Evolutionary conservation across 2,888 invertebrate genomes (phyloP).

Genomic region (Amiota communis): DNA sequence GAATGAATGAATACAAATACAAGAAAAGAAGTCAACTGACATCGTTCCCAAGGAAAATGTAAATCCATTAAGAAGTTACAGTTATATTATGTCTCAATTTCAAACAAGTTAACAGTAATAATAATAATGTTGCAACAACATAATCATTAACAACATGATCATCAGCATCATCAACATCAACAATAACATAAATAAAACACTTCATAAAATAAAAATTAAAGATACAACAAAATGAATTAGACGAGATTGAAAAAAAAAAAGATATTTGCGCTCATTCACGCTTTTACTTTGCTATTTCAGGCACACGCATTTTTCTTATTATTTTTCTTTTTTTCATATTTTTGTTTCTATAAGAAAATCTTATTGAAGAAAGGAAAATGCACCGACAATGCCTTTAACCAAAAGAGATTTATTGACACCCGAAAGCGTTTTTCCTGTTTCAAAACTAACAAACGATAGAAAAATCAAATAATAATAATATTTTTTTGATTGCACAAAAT

Average conservation of each 20-base stretch:
- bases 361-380: slow-evolving; percentile 15
- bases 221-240: slow-evolving; percentile 38
- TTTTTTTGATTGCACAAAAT: neutral
- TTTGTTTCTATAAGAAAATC: neutral
- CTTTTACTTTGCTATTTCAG: too few species aligned
- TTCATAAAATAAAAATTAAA: slow-evolving; percentile 41
- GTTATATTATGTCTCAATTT: slow-evolving; percentile 59
- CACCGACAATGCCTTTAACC: neutral
- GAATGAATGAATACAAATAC: neutral
- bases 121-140: too few species aligned
- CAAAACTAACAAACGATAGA: slow-evolving; percentile 35
- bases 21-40: slow-evolving; percentile 50
- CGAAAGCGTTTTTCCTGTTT: slow-evolving; percentile 53
- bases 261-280: slow-evolving; percentile 8
- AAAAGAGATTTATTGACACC: slow-evolving; percentile 25
- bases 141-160: too few species aligned
- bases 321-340: too few species aligned
- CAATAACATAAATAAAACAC: slow-evolving; percentile 37
- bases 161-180: slow-evolving; percentile 22
- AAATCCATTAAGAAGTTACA: slow-evolving; percentile 54
- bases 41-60: slow-evolving; percentile 63
- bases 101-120: slow-evolving; percentile 48
- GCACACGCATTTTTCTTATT: slow-evolving; percentile 15
- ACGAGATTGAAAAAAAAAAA: slow-evolving; percentile 32
- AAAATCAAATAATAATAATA: neutral